These are phyloP conservation scores for Diglossa brunneiventris DNA, from an alignment of 2,113 vertebrate species.

Conservation along the genomic window DNA sequence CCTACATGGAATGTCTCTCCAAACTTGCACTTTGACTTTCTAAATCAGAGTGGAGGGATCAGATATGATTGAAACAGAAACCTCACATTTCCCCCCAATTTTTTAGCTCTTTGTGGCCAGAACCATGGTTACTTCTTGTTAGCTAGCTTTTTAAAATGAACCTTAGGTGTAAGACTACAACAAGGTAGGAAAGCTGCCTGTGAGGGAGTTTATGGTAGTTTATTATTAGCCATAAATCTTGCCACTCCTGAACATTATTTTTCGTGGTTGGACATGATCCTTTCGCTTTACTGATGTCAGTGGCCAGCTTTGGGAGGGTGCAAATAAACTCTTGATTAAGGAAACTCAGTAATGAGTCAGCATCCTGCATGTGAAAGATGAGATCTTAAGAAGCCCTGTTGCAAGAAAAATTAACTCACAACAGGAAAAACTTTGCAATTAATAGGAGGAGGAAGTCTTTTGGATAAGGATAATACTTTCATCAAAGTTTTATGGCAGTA, in stretches of 20 bases:
- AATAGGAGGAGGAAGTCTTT: background rate
- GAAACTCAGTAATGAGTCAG: background rate
- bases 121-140: background rate
- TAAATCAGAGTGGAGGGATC: background rate
- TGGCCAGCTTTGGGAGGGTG: background rate
- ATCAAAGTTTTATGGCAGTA: background rate
- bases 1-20: background rate
- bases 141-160: background rate
- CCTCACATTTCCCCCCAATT: accelerated
- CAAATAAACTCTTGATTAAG: background rate
- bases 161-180: background rate
- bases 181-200: background rate
- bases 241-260: background rate
- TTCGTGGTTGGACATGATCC: background rate
- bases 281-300: background rate
- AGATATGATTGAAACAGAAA: background rate
- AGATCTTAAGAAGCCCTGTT: background rate
- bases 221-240: background rate
- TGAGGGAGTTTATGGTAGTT: background rate
- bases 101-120: background rate
- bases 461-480: background rate
- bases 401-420: background rate
- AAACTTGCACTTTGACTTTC: background rate
- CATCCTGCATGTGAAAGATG: background rate
- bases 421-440: background rate